These are phyloP conservation scores for Lucilia cuprina DNA, from an alignment of 1,140 invertebrate species.

Conservation along the genomic window DNA sequence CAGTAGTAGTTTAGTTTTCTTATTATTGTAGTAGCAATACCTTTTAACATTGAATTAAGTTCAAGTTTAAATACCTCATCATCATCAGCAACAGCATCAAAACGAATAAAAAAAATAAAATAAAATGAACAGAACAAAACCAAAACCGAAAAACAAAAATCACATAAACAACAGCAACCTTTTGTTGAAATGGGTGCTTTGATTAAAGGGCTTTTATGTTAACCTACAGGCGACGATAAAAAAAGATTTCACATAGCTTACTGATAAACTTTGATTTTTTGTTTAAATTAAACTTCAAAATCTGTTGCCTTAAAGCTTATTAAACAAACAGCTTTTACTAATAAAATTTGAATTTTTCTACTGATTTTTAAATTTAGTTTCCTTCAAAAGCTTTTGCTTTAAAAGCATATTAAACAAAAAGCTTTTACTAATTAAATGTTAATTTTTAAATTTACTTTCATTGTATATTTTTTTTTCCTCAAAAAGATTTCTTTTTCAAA, in stretches of 20 bases:
- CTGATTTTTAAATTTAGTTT: too few relatives aligned
- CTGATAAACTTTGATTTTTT: not conserved
- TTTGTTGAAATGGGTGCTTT: not conserved
- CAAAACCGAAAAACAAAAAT: too few relatives aligned
- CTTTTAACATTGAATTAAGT: constrained; percentile 15
- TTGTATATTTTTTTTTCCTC: too few relatives aligned
- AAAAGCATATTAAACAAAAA: too few relatives aligned
- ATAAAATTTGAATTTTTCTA: too few relatives aligned
- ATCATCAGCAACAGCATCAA: not conserved
- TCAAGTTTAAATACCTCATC: constrained; percentile 14
- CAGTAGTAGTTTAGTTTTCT: not conserved
- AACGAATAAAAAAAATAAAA: not conserved
- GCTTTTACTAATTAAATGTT: too few relatives aligned
- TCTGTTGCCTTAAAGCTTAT: too few relatives aligned
- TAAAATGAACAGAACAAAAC: not conserved
- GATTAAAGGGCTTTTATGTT: not conserved
- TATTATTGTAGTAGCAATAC: not conserved
- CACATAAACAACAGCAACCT: not conserved
- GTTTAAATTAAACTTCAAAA: not conserved
- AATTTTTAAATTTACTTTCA: too few relatives aligned
- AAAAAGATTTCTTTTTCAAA: too few relatives aligned
- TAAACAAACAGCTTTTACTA: too few relatives aligned
- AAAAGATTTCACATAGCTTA: not conserved
- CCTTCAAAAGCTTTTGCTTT: too few relatives aligned
- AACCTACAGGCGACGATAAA: not conserved